These are phyloP conservation scores for Neuroscelio doddi DNA, from an alignment of 2,888 invertebrate species.

Conservation along the genomic window DNA sequence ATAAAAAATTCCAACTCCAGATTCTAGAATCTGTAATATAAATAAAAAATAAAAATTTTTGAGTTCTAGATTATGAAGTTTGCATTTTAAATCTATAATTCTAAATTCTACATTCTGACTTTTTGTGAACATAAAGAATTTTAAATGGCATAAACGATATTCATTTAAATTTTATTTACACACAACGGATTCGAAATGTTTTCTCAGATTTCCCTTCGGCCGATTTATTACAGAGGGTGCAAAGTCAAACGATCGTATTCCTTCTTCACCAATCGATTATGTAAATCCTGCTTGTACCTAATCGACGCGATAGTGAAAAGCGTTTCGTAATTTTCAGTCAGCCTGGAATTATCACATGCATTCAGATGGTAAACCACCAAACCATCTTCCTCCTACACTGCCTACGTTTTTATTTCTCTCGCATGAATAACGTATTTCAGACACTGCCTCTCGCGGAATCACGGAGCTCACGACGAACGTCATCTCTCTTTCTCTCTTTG, in stretches of 20 bases:
- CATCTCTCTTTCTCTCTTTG: slow-evolving; percentile 27
- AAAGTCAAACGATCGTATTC: slow-evolving; percentile 38
- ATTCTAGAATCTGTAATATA: no score
- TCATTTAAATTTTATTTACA: no score
- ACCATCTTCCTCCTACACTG: slow-evolving; percentile 18
- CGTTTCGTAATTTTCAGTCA: slow-evolving; percentile 39
- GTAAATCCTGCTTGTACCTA: slow-evolving; percentile 25
- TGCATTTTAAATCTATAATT: no score
- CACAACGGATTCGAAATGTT: slow-evolving; percentile 32
- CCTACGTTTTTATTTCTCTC: slow-evolving; percentile 18
- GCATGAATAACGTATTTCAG: slow-evolving; percentile 41
- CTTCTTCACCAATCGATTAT: slow-evolving; percentile 43
- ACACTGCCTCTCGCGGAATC: slow-evolving; percentile 43
- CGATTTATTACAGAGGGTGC: slow-evolving; percentile 34
- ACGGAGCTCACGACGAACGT: slow-evolving; percentile 49
- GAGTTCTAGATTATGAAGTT: no score
- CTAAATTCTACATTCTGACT: no score
- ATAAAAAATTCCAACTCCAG: no score
- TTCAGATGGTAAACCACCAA: neutral
- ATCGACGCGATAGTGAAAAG: slow-evolving; percentile 16
- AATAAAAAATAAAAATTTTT: no score
- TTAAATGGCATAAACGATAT: no score
- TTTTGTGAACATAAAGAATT: no score
- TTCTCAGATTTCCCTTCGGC: slow-evolving; percentile 12
- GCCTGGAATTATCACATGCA: slow-evolving; percentile 32